These are phyloP conservation scores for Rhagoletis pomonella DNA, from an alignment of 1,140 invertebrate genomes.

Conservation along the genomic window DNA sequence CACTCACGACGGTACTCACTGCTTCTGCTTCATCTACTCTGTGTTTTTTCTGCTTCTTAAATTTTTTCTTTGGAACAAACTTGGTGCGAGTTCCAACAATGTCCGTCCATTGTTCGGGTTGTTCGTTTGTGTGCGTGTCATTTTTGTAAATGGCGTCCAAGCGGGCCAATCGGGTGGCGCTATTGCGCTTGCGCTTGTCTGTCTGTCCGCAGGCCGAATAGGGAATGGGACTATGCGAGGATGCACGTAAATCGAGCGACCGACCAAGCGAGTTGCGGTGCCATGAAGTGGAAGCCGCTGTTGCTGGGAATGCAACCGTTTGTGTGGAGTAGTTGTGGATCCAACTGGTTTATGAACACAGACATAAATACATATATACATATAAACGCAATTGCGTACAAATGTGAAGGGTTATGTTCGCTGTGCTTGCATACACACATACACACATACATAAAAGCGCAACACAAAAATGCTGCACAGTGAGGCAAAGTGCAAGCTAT, in stretches of 20 bases:
- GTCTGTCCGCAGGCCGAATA: background rate
- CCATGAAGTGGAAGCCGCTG: background rate
- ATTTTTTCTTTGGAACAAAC: background rate
- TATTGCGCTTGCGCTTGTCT: slow-evolving; percentile 69
- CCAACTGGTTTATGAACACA: slow-evolving; percentile 22
- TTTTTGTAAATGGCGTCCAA: slow-evolving; percentile 71
- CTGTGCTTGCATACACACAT: no score
- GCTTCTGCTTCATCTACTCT: background rate
- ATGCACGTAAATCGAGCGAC: background rate
- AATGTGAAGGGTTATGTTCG: no score
- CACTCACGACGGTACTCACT: background rate
- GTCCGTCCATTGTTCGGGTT: background rate
- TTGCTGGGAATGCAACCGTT: slow-evolving; percentile 27
- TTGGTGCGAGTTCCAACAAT: background rate
- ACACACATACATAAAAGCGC: no score
- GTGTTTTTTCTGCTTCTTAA: slow-evolving; percentile 16
- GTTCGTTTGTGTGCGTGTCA: slow-evolving; percentile 13
- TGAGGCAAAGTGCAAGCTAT: no score
- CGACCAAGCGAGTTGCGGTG: background rate
- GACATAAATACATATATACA: background rate
- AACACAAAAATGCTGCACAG: no score
- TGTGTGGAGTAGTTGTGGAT: background rate
- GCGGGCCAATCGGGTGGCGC: slow-evolving; percentile 70
- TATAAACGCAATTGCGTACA: background rate
- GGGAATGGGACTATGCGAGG: background rate